Evolutionary conservation across 2,797 vertebrate genomes (phyloP).

Genomic region (Myotis daubentonii): DNA sequence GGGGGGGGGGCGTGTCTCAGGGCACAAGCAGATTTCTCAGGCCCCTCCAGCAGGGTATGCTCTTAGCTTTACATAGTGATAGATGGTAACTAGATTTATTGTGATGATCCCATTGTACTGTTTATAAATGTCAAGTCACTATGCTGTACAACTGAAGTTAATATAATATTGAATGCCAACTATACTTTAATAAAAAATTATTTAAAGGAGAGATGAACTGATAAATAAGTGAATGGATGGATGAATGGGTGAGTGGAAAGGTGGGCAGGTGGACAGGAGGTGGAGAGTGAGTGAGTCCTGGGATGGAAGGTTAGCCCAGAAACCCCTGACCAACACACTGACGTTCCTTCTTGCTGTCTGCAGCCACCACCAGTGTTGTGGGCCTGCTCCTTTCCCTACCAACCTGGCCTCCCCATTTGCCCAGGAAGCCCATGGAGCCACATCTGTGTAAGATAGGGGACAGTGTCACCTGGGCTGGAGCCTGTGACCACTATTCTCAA

Average conservation of each 20-base stretch:
- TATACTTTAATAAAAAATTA: background rate
- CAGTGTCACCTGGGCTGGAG: constrained; percentile 72
- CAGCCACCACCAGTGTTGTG: constrained; percentile 38
- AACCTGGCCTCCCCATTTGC: constrained; percentile 53
- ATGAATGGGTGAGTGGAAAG: background rate
- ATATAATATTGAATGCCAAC: background rate
- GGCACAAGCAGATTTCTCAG: background rate
- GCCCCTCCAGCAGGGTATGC: no score
- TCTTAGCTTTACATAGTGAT: background rate
- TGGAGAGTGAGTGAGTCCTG: background rate
- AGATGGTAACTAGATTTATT: constrained; percentile 36
- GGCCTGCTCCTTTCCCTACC: constrained; percentile 73
- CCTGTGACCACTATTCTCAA: constrained; percentile 62
- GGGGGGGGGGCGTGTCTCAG: no score
- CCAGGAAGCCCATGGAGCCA: constrained; percentile 49
- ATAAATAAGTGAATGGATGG: no score
- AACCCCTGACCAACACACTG: background rate
- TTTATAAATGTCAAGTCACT: background rate
- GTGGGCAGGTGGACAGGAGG: background rate
- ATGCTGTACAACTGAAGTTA: background rate
- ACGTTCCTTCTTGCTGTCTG: background rate
- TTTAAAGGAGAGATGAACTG: background rate
- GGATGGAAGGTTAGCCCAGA: background rate
- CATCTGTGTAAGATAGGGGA: constrained; percentile 42
- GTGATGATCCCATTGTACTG: background rate